These are phyloP conservation scores for Botia almorhae DNA, from an alignment of 2,797 vertebrate genomes.

Conservation along the genomic window DNA sequence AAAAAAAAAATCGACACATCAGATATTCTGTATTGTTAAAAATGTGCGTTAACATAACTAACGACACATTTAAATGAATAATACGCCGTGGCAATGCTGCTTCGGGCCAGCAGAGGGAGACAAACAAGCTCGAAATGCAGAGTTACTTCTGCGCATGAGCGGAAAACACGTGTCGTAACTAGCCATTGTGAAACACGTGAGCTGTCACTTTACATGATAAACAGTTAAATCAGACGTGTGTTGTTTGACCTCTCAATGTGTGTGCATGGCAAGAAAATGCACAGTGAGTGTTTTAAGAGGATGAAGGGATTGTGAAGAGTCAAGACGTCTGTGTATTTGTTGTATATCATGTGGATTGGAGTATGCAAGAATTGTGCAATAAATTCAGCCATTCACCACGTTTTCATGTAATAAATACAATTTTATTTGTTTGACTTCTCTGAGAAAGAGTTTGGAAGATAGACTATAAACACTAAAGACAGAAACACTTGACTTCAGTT, in stretches of 20 bases:
- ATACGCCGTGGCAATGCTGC: not conserved
- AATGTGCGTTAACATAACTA: not conserved
- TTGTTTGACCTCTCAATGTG: not conserved
- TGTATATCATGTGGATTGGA: constrained; percentile 63
- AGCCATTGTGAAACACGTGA: not conserved
- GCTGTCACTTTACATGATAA: not conserved
- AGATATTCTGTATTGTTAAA: not conserved
- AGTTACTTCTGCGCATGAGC: constrained; percentile 14
- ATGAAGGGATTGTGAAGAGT: not conserved
- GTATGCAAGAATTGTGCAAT: constrained; percentile 8
- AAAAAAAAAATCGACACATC: not conserved
- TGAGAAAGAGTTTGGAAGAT: constrained; percentile 45
- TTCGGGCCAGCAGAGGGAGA: constrained; percentile 64
- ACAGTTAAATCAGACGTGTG: not conserved
- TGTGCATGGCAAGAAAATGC: not conserved
- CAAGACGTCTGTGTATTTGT: not conserved
- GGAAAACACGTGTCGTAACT: constrained; percentile 10
- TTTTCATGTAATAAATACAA: constrained; percentile 62
- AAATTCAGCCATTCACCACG: constrained; percentile 18
- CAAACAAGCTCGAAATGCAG: constrained; percentile 12
- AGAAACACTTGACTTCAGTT: constrained; percentile 61
- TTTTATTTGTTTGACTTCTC: constrained; percentile 58
- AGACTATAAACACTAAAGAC: constrained; percentile 58
- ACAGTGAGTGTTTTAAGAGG: not conserved
- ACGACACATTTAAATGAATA: not conserved